phyloP scores from a whole-genome alignment of 2,888 invertebrate species.

The Melinopterus prodromus region DNA sequence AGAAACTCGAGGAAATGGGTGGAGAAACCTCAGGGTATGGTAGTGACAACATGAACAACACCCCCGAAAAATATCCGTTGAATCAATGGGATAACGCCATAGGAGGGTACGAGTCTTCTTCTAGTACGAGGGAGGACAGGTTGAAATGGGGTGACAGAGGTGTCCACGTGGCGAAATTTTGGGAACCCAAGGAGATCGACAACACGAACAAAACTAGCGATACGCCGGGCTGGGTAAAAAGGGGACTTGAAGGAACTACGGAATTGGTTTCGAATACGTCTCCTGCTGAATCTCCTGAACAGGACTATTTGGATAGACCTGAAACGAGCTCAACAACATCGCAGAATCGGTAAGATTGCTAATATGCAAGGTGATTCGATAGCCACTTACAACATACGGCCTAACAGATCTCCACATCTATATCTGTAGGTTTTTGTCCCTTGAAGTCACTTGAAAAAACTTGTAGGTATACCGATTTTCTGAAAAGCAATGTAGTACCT shows the following conservation, averaged over 20 bases:
- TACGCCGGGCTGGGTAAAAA: slow-evolving; percentile 65
- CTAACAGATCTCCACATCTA: no score
- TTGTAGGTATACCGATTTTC: no score
- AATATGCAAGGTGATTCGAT: not conserved
- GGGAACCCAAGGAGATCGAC: slow-evolving; percentile 65
- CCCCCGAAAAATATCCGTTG: slow-evolving; percentile 57
- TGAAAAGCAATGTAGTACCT: no score
- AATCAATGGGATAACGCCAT: slow-evolving; percentile 47
- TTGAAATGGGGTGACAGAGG: slow-evolving; percentile 79
- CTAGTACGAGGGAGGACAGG: slow-evolving; percentile 67
- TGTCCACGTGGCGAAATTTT: slow-evolving; percentile 72
- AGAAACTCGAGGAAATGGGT: slow-evolving; percentile 63
- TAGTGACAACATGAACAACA: slow-evolving; percentile 72
- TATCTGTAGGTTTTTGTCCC: no score
- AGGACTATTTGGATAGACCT: slow-evolving; percentile 56
- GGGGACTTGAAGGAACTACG: slow-evolving; percentile 63
- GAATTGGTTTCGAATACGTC: slow-evolving; percentile 62
- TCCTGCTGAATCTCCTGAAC: slow-evolving; percentile 59
- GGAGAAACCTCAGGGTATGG: slow-evolving; percentile 87
- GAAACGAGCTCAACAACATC: slow-evolving; percentile 55
- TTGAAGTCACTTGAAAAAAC: no score
- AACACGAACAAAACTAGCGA: slow-evolving; percentile 47
- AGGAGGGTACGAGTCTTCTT: slow-evolving; percentile 57
- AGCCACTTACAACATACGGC: not conserved
- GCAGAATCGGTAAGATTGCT: slow-evolving; percentile 47